These are phyloP conservation scores for Helicoverpa armigera DNA, from an alignment of 1,140 invertebrate genomes.

Conservation along the genomic window DNA sequence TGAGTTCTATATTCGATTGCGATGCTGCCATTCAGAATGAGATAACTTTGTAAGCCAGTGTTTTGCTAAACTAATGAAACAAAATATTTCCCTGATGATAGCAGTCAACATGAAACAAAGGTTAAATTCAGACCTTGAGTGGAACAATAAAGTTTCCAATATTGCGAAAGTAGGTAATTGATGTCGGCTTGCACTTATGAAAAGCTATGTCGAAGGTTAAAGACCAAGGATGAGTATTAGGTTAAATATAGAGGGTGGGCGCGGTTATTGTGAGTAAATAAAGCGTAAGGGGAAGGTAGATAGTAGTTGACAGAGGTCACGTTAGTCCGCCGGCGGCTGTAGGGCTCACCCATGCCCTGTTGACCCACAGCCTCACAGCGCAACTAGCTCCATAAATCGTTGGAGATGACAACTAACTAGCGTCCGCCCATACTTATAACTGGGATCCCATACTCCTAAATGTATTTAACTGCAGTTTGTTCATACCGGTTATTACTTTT, in stretches of 20 bases:
- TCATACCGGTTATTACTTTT: not conserved
- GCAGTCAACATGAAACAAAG: conserved; percentile 11
- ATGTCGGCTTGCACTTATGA: conserved; percentile 47
- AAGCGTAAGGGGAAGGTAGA: conserved; percentile 56
- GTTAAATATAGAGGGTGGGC: conserved; percentile 65
- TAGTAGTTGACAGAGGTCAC: conserved; percentile 61
- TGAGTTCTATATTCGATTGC: conserved; percentile 15
- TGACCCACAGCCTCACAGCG: conserved; percentile 58
- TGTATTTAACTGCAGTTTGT: conserved; percentile 18
- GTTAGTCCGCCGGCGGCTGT: conserved; percentile 38
- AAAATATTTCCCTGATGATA: not conserved
- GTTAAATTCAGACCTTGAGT: not conserved
- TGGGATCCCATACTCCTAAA: conserved; percentile 10
- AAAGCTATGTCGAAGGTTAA: conserved; percentile 74
- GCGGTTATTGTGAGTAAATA: conserved; percentile 66
- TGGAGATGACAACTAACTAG: conserved; percentile 56
- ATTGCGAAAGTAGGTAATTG: conserved; percentile 40
- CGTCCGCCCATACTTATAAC: conserved; percentile 44
- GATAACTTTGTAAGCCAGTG: not conserved
- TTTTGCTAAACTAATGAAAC: not conserved
- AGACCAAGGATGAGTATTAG: conserved; percentile 61
- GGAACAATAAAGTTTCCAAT: conserved; percentile 28
- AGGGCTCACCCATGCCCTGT: conserved; percentile 52
- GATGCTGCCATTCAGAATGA: conserved; percentile 3
- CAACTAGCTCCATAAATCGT: conserved; percentile 55